A percentile compares a stretch with the other conserved stretches of the same genome.
phyloP scores from a whole-genome alignment of 2,113 vertebrate genomes.

The Nematolebias whitei region DNA sequence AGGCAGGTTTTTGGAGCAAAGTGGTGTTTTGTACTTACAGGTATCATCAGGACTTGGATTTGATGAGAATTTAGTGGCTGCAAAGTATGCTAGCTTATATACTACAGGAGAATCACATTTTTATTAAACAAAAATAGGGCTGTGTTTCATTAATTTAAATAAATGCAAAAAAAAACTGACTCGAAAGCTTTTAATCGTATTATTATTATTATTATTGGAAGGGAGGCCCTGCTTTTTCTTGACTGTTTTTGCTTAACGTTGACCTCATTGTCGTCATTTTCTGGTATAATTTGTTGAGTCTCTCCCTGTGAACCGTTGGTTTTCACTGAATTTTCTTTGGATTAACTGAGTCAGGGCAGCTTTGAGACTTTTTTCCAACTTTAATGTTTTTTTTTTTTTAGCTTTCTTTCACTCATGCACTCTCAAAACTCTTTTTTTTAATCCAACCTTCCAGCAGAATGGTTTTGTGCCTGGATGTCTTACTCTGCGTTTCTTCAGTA shows the following conservation, averaged over 20 bases:
- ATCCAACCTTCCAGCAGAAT: not conserved
- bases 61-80: not conserved
- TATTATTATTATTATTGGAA: too few species aligned
- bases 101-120: not conserved
- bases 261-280: too few species aligned
- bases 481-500: constrained; percentile 73
- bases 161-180: too few species aligned
- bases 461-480: not conserved
- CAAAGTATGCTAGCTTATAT: not conserved
- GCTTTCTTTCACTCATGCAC: not conserved
- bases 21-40: not conserved
- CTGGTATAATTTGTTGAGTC: too few species aligned
- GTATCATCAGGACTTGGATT: not conserved
- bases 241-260: too few species aligned
- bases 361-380: not conserved
- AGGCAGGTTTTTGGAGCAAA: not conserved
- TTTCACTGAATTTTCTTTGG: not conserved
- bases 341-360: not conserved
- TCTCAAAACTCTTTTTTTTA: not conserved
- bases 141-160: too few species aligned
- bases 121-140: not conserved
- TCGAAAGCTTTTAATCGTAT: too few species aligned
- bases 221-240: too few species aligned
- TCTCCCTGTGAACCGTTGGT: not conserved
- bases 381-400: not conserved